Percentiles rank a stretch among this genome's conserved stretches.
Evolutionary conservation across 1,140 invertebrate genomes (phyloP).

Genomic region (Macrostomum lignano): DNA sequence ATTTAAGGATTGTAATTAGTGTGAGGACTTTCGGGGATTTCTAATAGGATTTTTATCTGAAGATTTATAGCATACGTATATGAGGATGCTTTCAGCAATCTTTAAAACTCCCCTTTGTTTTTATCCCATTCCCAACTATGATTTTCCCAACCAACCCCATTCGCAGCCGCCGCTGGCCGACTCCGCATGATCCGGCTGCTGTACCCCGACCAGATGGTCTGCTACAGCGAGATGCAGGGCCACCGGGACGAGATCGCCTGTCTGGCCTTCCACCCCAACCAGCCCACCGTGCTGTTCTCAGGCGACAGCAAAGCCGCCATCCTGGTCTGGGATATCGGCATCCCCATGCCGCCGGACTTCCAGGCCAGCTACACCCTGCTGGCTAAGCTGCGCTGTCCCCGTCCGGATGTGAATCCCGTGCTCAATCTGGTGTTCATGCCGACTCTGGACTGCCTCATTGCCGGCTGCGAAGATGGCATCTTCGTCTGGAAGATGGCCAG

Average conservation of each 20-base stretch:
- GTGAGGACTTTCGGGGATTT: too few relatives aligned
- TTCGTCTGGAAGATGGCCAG: conserved; percentile 13
- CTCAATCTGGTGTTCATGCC: conserved; percentile 13
- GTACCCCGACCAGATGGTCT: conserved; percentile 15
- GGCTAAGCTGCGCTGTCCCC: background rate
- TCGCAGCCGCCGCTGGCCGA: conserved; percentile 27
- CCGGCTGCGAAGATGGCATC: conserved; percentile 16
- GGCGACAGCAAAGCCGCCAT: conserved; percentile 13
- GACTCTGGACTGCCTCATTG: conserved; percentile 11
- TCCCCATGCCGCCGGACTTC: conserved; percentile 15
- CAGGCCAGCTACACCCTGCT: conserved; percentile 8
- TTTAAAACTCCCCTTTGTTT: too few relatives aligned
- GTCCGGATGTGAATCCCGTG: conserved; percentile 7
- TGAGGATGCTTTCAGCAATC: too few relatives aligned
- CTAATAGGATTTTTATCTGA: too few relatives aligned
- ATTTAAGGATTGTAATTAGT: too few relatives aligned
- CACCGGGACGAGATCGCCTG: conserved; percentile 20
- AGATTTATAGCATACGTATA: too few relatives aligned
- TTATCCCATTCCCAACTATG: too few relatives aligned
- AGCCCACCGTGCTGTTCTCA: conserved; percentile 21
- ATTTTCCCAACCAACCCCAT: too few relatives aligned
- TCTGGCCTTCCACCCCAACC: conserved; percentile 28
- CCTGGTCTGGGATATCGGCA: conserved; percentile 26
- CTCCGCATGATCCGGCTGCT: conserved; percentile 12
- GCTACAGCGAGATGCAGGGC: conserved; percentile 14